phyloP scores from a whole-genome alignment of 2,888 invertebrate species.

The Cataglyphis cursor region DNA sequence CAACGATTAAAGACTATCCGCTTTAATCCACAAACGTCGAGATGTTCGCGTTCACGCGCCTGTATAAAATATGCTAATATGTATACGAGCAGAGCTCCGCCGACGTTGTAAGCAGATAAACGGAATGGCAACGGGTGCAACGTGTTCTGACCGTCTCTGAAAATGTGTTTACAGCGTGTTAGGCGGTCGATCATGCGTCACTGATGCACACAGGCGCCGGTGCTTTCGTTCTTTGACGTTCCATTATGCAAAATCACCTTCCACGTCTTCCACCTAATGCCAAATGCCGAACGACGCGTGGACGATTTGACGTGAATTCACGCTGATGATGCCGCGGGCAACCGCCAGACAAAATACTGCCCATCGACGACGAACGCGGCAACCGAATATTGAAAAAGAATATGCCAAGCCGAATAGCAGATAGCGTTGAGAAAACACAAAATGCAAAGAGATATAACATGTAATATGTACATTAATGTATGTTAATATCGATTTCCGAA shows the following conservation, averaged over 20 bases:
- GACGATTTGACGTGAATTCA: conserved; percentile 78
- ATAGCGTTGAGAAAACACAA: conserved; percentile 1
- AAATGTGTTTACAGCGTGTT: conserved; percentile 80
- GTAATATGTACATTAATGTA: conserved; percentile 20
- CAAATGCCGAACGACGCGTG: conserved; percentile 74
- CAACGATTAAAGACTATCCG: conserved; percentile 14
- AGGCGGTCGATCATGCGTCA: conserved; percentile 78
- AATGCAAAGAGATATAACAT: neutral
- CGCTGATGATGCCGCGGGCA: conserved; percentile 58
- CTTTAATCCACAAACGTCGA: conserved; percentile 24
- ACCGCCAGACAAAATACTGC: conserved; percentile 49
- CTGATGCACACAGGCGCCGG: conserved; percentile 74
- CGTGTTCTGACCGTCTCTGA: conserved; percentile 72
- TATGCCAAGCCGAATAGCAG: neutral
- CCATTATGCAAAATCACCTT: conserved; percentile 81
- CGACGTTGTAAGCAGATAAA: conserved; percentile 72
- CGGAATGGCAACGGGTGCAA: conserved; percentile 67
- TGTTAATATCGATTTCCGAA: neutral
- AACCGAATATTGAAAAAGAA: conserved; percentile 40
- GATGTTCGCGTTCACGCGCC: conserved; percentile 7
- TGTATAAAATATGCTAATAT: conserved; percentile 48
- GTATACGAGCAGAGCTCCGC: conserved; percentile 46
- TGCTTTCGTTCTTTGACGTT: conserved; percentile 76
- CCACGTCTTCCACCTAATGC: conserved; percentile 63
- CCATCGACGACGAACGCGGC: conserved; percentile 51